Evolutionary conservation across 2,888 invertebrate species (phyloP), one percentile per base, ranked within the genome.

Genomic region (Microchrysa polita): DNA sequence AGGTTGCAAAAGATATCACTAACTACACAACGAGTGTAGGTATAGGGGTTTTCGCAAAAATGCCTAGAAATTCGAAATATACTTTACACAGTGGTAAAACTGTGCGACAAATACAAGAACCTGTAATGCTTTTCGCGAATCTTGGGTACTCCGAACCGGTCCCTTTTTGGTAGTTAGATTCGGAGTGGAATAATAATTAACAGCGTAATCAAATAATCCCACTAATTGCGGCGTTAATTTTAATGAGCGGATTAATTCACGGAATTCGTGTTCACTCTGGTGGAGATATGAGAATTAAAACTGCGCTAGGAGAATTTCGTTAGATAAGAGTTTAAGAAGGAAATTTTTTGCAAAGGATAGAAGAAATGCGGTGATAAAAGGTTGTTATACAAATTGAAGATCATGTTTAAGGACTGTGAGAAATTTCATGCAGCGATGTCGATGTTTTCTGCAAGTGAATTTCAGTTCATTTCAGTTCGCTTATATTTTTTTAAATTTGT

Each of bases 201-300:
- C 77, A 77, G 76, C 74, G 77, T 79, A 79, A 79, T 79, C 79
- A 79, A 79, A 79, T 79, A 79, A 79, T 79, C 79, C 79, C 78
- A 75, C 77, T 79, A 79, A 79, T 79, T 79, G 79, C 79, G 77
- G 77, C 76, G 77, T 77, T 77, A 76, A 76, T 77, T 77, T 76
- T 74, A 75, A 77, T 74, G 60, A 77, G 77, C 73, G 77, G 78
- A 76, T 78, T 78, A 78, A 76, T 77, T 77, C 74, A 74, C 73
- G 65, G n/a, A 55, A 69, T 57, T 69, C 69, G 34, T 69, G 69
- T 69, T n/a, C n/a, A 57, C 69, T 57, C 57, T 52, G 40, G 20
- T 1, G 14, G 12, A 69, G 57, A 69, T 69, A 69, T 57, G 69
- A 57, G 55, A 55, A 40, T 69, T 69, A 69, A 69, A 57, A 57